Evolutionary conservation across 2,113 vertebrate species (phyloP).

Genomic region (Lagopus muta): DNA sequence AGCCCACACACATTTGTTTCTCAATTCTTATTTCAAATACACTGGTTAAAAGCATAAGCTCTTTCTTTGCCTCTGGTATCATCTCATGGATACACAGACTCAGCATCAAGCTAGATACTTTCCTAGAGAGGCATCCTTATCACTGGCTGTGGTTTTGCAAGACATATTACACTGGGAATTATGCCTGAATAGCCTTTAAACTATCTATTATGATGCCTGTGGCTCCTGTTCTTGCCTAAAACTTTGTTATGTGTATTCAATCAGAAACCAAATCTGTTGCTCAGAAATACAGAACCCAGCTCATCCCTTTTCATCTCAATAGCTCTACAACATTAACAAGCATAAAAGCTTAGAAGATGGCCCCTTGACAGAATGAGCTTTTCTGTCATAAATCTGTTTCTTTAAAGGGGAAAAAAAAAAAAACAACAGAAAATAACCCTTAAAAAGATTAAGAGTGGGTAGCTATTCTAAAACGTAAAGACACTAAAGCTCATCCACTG

Average conservation of each 20-base stretch:
- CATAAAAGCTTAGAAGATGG: not conserved
- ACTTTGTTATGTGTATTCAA: not conserved
- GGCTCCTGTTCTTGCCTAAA: not conserved
- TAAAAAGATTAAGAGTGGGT: not conserved
- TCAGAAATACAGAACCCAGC: not conserved
- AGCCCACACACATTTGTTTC: not conserved
- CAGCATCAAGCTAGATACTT: not conserved
- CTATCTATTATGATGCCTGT: not conserved
- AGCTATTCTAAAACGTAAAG: not conserved
- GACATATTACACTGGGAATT: not conserved
- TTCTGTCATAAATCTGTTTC: not conserved
- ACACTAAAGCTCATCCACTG: not conserved
- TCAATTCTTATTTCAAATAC: not conserved
- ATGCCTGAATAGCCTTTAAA: not conserved
- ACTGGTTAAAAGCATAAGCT: not conserved
- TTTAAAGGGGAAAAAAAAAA: not conserved
- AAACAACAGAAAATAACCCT: not conserved
- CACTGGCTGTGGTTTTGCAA: not conserved
- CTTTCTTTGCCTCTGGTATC: not conserved
- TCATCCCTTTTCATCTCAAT: not conserved
- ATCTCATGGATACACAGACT: not conserved
- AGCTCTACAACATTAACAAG: not conserved
- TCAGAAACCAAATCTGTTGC: not conserved
- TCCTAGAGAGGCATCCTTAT: not conserved
- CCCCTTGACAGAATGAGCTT: fast-evolving